phyloP scores from a whole-genome alignment of 92 coral and sea anemone genomes.

The Galaxea fascicularis region DNA sequence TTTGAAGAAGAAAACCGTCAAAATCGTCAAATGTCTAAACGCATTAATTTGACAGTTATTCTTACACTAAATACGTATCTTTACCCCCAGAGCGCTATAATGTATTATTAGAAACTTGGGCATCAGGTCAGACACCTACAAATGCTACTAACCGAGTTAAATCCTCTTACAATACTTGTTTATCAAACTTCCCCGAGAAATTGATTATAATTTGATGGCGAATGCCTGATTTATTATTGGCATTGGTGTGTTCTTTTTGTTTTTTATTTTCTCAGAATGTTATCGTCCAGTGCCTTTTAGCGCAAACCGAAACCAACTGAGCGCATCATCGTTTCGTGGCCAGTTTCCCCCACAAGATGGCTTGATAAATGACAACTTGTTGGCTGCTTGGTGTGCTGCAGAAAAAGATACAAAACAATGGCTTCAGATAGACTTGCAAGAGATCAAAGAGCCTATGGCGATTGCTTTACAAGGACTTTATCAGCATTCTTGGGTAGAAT shows the following conservation, averaged over 20 bases:
- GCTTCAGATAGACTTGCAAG: constrained; percentile 78
- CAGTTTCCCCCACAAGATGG: constrained; percentile 10
- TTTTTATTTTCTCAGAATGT: constrained; percentile 2
- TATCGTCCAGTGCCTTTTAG: constrained; percentile 24
- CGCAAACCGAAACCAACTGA: not conserved
- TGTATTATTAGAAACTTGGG: too few relatives aligned
- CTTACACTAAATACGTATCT: too few relatives aligned
- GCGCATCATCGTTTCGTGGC: constrained; percentile 11
- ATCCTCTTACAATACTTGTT: too few relatives aligned
- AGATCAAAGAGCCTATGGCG: constrained; percentile 62
- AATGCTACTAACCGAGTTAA: too few relatives aligned
- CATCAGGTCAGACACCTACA: too few relatives aligned
- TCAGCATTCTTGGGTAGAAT: constrained; percentile 63
- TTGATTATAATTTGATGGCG: too few relatives aligned
- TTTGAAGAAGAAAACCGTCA: too few relatives aligned
- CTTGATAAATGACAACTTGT: constrained; percentile 11
- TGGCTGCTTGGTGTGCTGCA: constrained; percentile 77
- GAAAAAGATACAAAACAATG: constrained; percentile 59
- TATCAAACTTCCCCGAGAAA: too few relatives aligned
- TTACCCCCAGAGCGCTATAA: too few relatives aligned
- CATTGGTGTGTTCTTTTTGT: not conserved
- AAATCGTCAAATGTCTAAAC: too few relatives aligned
- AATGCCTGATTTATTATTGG: too few relatives aligned
- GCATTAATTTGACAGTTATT: too few relatives aligned
- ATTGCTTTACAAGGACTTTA: constrained; percentile 76